phyloP scores from a whole-genome alignment of 2,888 invertebrate species.

The Brassicogethes aeneus region DNA sequence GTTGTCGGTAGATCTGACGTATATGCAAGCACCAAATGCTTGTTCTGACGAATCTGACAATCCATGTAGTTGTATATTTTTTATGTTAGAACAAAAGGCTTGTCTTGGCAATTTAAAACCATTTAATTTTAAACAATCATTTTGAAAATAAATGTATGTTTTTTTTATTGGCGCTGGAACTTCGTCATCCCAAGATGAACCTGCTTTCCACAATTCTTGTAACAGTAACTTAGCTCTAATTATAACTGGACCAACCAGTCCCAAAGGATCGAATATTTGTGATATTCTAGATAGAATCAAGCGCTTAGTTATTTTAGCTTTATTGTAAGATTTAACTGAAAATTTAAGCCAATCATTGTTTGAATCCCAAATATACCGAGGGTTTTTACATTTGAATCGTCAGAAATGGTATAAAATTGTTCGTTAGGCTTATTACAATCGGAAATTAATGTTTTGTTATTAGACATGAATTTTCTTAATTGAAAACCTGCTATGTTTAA shows the following conservation, averaged over 20 bases:
- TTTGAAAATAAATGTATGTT: too few species aligned
- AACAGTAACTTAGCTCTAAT: too few species aligned
- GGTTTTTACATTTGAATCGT: not conserved
- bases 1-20: not conserved
- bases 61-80: not conserved
- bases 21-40: not conserved
- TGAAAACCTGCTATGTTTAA: not conserved
- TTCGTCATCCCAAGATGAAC: too few species aligned
- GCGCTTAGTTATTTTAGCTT: not conserved
- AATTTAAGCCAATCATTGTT: not conserved
- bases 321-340: not conserved
- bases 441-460: not conserved
- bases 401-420: not conserved
- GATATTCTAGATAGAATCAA: too few species aligned
- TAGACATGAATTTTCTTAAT: not conserved
- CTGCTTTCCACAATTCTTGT: too few species aligned
- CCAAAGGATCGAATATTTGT: too few species aligned
- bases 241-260: too few species aligned
- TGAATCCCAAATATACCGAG: not conserved
- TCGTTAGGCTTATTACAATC: not conserved
- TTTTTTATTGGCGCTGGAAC: too few species aligned
- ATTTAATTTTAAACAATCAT: constrained; percentile 1
- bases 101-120: constrained; percentile 6
- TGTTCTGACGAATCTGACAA: not conserved
- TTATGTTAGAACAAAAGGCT: constrained; percentile 1